Conservation (phyloP, 2,113 vertebrate genomes). For the Boleophthalmus pectinirostris region DNA sequence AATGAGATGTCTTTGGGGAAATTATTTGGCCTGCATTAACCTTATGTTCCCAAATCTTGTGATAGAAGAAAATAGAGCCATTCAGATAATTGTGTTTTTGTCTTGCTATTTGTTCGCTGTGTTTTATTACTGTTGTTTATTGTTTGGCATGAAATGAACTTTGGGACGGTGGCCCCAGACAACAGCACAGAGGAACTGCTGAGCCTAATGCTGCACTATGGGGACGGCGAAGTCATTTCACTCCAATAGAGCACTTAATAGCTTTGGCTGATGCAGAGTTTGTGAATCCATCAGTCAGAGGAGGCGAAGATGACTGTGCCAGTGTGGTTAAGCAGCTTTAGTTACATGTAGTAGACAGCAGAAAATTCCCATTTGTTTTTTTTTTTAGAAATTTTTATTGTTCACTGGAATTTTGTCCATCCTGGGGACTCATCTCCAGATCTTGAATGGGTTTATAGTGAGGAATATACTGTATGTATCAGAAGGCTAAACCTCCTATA, state of each 20-base stretch:
- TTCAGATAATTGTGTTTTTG: conserved; percentile 26
- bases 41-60: conserved; percentile 29
- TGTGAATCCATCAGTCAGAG: conserved; percentile 66
- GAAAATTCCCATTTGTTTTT: conserved; percentile 17
- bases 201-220: conserved; percentile 60
- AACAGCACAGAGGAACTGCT: conserved; percentile 62
- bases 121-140: conserved; percentile 56
- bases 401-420: background rate
- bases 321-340: conserved; percentile 34
- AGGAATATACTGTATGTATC: too few species aligned
- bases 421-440: too few species aligned
- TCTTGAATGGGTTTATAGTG: too few species aligned
- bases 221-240: conserved; percentile 71
- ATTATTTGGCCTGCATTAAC: conserved; percentile 43
- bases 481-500: too few species aligned
- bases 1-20: conserved; percentile 23
- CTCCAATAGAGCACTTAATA: conserved; percentile 72
- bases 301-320: conserved; percentile 55
- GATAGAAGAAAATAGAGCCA: conserved; percentile 20
- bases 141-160: conserved; percentile 73
- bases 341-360: conserved; percentile 46
- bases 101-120: conserved; percentile 57
- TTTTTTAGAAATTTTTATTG: background rate
- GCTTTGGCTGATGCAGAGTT: conserved; percentile 60
- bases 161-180: conserved; percentile 61